Evolutionary conservation across 2,113 vertebrate species (phyloP).

Genomic region (Epinephelus cyanopodus): DNA sequence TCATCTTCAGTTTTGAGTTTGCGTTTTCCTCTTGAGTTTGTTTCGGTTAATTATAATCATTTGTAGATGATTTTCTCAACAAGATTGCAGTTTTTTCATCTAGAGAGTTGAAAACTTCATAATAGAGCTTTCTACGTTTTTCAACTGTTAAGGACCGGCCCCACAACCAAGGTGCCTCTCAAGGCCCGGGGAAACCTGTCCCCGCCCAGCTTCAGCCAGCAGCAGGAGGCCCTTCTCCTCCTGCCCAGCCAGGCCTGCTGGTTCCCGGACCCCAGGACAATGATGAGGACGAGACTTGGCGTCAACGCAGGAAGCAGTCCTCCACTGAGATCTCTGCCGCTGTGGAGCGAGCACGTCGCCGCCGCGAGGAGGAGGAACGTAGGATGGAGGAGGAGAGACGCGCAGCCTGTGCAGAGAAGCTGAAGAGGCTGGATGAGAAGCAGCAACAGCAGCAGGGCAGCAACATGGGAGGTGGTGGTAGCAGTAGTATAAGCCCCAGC

Average conservation of each 20-base stretch:
- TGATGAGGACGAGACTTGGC: conserved; percentile 95
- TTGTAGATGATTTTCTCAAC: conserved; percentile 3
- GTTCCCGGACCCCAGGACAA: conserved; percentile 82
- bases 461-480: conserved; percentile 33
- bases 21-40: conserved; percentile 24
- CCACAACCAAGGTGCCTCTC: conserved; percentile 68
- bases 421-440: conserved; percentile 93
- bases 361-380: conserved; percentile 92
- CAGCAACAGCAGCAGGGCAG: conserved; percentile 75
- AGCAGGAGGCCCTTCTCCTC: conserved; percentile 70
- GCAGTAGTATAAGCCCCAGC: conserved; percentile 72
- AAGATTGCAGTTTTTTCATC: neutral
- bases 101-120: neutral
- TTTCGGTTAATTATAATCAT: conserved; percentile 43
- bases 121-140: neutral
- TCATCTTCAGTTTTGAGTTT: conserved; percentile 59
- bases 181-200: conserved; percentile 62
- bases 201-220: conserved; percentile 60
- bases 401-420: conserved; percentile 93
- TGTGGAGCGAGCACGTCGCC: conserved; percentile 91
- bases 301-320: conserved; percentile 92
- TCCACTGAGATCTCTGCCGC: conserved; percentile 92
- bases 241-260: conserved; percentile 67
- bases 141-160: conserved; percentile 72
- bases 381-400: conserved; percentile 94